Evolutionary conservation across 2,797 vertebrate species (phyloP).

Genomic region (Brachyalestes nurse): DNA sequence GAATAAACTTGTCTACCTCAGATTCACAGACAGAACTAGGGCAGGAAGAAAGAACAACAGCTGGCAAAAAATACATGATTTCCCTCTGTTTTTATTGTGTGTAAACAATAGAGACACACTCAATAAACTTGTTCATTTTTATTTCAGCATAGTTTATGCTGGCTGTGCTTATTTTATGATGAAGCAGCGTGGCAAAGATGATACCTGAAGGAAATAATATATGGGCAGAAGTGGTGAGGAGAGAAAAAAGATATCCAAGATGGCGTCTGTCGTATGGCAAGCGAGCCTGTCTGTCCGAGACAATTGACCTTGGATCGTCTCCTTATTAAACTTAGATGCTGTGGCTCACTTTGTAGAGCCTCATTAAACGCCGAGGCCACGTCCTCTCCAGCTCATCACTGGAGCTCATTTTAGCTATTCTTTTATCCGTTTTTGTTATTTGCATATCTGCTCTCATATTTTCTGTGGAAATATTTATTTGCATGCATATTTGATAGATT

Average conservation of each 20-base stretch:
- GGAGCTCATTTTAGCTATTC: neutral
- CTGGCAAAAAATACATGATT: neutral
- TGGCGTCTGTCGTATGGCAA: conserved; percentile 10
- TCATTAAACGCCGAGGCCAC: conserved; percentile 68
- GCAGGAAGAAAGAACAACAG: neutral
- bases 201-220: neutral
- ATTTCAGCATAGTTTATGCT: neutral
- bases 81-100: neutral
- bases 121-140: neutral
- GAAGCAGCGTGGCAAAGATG: neutral
- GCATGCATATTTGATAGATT: neutral
- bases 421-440: conserved; percentile 27
- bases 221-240: neutral
- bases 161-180: neutral
- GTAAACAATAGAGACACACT: neutral
- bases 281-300: conserved; percentile 45
- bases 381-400: conserved; percentile 4
- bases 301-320: conserved; percentile 45
- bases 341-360: conserved; percentile 69
- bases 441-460: conserved; percentile 24
- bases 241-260: conserved; percentile 17
- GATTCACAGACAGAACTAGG: neutral
- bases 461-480: neutral
- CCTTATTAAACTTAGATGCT: conserved; percentile 58
- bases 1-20: neutral